These are phyloP conservation scores for Excalfactoria chinensis DNA, from an alignment of 2,113 vertebrate species.

Conservation along the genomic window DNA sequence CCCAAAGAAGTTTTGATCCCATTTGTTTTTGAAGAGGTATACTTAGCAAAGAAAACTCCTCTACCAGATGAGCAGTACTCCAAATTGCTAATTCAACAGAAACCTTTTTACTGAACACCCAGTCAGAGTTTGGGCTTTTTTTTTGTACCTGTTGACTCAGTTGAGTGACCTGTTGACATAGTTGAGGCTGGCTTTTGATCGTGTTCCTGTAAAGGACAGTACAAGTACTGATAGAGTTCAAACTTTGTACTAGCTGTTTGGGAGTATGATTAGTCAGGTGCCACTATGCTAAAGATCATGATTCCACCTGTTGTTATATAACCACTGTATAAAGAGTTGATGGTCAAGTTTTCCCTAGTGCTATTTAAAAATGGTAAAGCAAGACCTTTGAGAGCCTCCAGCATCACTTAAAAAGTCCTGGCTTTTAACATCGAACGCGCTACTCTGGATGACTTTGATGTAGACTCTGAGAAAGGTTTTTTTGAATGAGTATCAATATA, in stretches of 20 bases:
- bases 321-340: background rate
- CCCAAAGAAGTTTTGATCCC: background rate
- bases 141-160: rapidly evolving
- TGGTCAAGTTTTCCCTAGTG: background rate
- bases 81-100: background rate
- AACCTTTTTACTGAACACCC: background rate
- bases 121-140: too few relatives aligned
- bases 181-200: background rate
- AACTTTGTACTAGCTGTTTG: background rate
- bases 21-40: background rate
- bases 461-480: background rate
- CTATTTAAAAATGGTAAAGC: background rate
- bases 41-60: background rate
- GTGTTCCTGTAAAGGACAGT: background rate
- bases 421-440: background rate
- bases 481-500: background rate
- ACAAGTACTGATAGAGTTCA: background rate
- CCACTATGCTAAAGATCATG: background rate
- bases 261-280: background rate
- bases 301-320: background rate
- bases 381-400: background rate
- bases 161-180: background rate
- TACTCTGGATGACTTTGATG: background rate
- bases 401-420: background rate
- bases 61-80: background rate